Evolutionary conservation across 2,797 vertebrate genomes (phyloP).

Genomic region (Platalea minor): DNA sequence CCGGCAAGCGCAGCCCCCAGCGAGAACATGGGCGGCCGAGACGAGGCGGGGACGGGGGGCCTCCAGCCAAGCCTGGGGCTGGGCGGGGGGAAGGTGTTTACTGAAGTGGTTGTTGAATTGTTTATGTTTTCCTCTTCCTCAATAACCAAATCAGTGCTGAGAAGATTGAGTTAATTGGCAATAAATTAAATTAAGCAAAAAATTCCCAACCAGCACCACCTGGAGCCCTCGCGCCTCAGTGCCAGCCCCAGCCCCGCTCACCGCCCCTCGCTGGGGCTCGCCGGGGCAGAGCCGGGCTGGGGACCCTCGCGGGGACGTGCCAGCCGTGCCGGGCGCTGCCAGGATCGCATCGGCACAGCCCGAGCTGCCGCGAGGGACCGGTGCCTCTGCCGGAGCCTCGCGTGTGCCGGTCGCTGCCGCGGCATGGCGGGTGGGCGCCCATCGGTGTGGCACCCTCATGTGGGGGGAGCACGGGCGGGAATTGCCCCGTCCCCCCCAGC

Average conservation of each 20-base stretch:
- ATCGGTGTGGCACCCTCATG: rapidly evolving
- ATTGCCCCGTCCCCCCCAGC: background rate
- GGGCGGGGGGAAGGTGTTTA: background rate
- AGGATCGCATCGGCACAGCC: background rate
- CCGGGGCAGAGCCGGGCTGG: background rate
- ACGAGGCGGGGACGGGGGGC: rapidly evolving
- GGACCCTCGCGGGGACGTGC: background rate
- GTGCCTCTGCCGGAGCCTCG: background rate
- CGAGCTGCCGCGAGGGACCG: background rate
- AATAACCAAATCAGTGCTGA: background rate
- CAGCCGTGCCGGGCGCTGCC: background rate
- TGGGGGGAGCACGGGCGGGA: rapidly evolving
- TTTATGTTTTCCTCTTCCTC: background rate
- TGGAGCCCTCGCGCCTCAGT: background rate
- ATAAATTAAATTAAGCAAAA: background rate
- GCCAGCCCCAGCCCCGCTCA: background rate
- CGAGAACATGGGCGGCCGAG: background rate
- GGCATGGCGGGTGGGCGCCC: background rate
- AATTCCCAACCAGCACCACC: background rate
- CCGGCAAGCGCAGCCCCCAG: rapidly evolving
- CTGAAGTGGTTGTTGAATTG: background rate
- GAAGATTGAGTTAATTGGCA: background rate
- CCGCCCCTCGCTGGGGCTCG: background rate
- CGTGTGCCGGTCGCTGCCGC: rapidly evolving
- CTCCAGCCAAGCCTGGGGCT: too few relatives aligned